Percentiles rank a stretch among this genome's conserved stretches.
Conservation (phyloP, 1,140 invertebrate species). For the Plectrocnemia conspersa region DNA sequence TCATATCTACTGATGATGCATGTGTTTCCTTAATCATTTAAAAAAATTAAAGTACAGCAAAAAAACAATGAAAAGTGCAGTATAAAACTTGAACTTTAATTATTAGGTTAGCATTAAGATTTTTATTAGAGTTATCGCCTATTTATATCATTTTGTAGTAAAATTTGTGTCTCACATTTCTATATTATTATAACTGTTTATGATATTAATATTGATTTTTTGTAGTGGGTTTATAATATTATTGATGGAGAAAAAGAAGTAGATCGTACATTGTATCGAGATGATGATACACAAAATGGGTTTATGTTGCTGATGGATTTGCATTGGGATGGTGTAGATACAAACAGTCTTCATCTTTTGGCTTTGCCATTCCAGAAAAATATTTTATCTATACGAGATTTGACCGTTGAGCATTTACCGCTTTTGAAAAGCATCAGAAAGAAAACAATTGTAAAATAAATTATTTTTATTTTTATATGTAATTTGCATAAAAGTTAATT, state of each 20-base stretch:
- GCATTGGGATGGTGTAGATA: slow-evolving; percentile 84
- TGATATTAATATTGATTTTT: slow-evolving; percentile 35
- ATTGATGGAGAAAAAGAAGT: slow-evolving; percentile 83
- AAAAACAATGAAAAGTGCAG: no score
- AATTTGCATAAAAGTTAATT: slow-evolving; percentile 2
- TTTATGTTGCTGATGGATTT: slow-evolving; percentile 89
- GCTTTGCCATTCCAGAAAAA: slow-evolving; percentile 70
- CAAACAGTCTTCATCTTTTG: slow-evolving; percentile 76
- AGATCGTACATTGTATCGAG: slow-evolving; percentile 73
- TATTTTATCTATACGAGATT: slow-evolving; percentile 80
- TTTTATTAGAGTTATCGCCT: no score
- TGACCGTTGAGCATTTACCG: slow-evolving; percentile 72
- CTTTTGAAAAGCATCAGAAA: slow-evolving; percentile 76
- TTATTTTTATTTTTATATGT: slow-evolving; percentile 12
- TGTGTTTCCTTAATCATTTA: no score
- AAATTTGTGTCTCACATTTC: no score
- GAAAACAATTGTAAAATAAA: slow-evolving; percentile 60
- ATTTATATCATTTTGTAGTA: no score
- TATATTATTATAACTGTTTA: no score
- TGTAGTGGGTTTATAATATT: slow-evolving; percentile 96
- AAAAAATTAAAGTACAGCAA: no score
- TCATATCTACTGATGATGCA: no score
- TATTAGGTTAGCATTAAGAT: no score
- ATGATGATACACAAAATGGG: slow-evolving; percentile 66
- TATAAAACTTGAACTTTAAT: no score